A percentile compares a stretch with the other conserved stretches of the same genome.
phyloP scores from a whole-genome alignment of 2,797 vertebrate genomes.

The Picus viridis region DNA sequence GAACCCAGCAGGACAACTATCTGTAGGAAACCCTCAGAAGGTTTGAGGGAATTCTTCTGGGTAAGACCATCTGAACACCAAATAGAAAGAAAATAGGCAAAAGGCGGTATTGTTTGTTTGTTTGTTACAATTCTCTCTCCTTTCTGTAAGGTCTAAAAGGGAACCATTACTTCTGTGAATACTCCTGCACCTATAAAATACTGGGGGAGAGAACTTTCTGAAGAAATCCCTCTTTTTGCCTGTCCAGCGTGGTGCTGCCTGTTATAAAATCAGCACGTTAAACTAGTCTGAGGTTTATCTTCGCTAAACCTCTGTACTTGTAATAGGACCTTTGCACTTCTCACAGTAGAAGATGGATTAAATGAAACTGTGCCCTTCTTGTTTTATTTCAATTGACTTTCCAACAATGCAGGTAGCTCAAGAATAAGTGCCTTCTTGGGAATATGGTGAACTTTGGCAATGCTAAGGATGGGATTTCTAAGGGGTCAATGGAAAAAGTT shows the following conservation, averaged over 20 bases:
- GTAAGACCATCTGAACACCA: neutral
- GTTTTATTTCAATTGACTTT: neutral
- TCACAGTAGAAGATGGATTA: neutral
- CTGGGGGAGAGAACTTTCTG: neutral
- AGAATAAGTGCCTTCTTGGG: neutral
- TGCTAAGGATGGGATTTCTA: neutral
- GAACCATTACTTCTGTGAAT: neutral
- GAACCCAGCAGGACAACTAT: neutral
- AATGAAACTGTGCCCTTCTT: neutral
- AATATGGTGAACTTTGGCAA: neutral
- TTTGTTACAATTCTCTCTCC: neutral
- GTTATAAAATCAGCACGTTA: neutral
- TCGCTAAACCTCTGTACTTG: neutral
- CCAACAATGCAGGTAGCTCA: neutral
- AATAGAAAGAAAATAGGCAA: neutral
- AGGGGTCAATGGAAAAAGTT: neutral
- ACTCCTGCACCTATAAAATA: rapidly evolving
- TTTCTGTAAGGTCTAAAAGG: neutral
- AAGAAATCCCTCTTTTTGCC: neutral
- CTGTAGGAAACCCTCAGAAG: neutral
- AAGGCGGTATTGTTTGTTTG: rapidly evolving
- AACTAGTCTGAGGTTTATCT: neutral
- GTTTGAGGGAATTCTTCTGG: neutral
- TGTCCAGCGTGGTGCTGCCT: neutral
- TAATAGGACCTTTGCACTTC: neutral